Conservation (phyloP, 2,113 vertebrate species). For the Galbula dea region DNA sequence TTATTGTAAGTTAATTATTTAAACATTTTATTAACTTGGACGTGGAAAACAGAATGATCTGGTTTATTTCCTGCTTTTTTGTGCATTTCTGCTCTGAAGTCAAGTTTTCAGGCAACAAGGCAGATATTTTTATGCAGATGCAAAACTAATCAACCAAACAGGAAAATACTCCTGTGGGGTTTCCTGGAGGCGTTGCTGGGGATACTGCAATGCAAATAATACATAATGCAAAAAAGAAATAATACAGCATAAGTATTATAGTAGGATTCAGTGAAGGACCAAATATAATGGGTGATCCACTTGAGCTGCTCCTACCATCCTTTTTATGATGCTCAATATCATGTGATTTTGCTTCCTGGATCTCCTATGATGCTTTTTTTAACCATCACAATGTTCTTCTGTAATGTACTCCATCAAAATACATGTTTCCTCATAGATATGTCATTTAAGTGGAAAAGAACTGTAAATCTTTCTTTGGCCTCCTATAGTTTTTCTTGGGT, state of each 20-base stretch:
- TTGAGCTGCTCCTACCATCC: background rate
- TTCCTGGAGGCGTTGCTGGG: conserved; percentile 31
- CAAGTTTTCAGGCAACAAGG: conserved; percentile 3
- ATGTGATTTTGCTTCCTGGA: background rate
- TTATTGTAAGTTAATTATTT: background rate
- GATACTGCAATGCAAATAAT: background rate
- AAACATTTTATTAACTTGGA: background rate
- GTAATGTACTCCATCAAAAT: background rate
- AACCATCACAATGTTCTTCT: background rate
- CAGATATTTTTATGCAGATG: conserved; percentile 53
- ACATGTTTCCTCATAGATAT: background rate
- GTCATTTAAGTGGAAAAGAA: conserved; percentile 9
- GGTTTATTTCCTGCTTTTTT: conserved; percentile 8
- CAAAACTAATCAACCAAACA: conserved; percentile 53
- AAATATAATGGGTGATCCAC: background rate
- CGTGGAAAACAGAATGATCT: background rate
- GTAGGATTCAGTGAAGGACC: background rate
- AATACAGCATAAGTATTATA: background rate
- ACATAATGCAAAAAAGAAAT: background rate
- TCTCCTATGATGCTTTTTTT: background rate
- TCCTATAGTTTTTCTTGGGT: conserved; percentile 2
- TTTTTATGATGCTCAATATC: background rate
- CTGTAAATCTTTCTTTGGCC: conserved; percentile 21
- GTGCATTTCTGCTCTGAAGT: background rate
- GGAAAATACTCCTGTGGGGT: background rate